Conservation (phyloP, 92 coral and sea anemone species). For the Chrysogorgia sp. region DNA sequence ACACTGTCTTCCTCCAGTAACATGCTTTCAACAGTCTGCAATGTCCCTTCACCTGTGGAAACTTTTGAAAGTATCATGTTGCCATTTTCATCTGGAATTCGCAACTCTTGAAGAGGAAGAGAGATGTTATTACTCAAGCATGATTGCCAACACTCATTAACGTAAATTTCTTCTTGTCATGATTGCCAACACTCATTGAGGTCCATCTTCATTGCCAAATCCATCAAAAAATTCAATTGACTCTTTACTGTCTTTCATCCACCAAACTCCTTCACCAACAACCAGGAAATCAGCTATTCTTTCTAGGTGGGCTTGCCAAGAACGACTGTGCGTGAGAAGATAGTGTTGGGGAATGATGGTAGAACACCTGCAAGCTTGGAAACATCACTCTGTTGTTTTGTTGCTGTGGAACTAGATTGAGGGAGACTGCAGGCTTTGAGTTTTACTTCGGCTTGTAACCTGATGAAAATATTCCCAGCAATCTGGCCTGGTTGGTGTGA, state of each 20-base stretch:
- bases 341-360: conserved; percentile 44
- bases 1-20: too few relatives aligned
- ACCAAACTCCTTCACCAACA: conserved; percentile 62
- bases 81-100: conserved; percentile 39
- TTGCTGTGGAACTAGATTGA: not conserved
- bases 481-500: conserved; percentile 53
- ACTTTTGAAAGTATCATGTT: conserved; percentile 7
- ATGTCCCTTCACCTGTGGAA: too few relatives aligned
- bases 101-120: conserved; percentile 43
- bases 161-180: conserved; percentile 55
- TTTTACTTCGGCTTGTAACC: conserved; percentile 44
- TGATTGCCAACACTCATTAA: conserved; percentile 37
- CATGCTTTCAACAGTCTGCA: too few relatives aligned
- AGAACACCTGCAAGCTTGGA: conserved; percentile 49
- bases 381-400: conserved; percentile 40
- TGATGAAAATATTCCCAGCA: conserved; percentile 44
- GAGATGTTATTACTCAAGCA: conserved; percentile 12
- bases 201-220: conserved; percentile 33
- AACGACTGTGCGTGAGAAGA: conserved; percentile 35
- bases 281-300: conserved; percentile 44
- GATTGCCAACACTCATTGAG: conserved; percentile 59
- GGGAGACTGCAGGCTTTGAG: too few relatives aligned
- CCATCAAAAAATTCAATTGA: conserved; percentile 63
- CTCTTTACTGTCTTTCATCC: conserved; percentile 52
- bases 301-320: conserved; percentile 52